phyloP scores from a whole-genome alignment of 2,888 invertebrate genomes.

The Allophyes oxyacanthae region DNA sequence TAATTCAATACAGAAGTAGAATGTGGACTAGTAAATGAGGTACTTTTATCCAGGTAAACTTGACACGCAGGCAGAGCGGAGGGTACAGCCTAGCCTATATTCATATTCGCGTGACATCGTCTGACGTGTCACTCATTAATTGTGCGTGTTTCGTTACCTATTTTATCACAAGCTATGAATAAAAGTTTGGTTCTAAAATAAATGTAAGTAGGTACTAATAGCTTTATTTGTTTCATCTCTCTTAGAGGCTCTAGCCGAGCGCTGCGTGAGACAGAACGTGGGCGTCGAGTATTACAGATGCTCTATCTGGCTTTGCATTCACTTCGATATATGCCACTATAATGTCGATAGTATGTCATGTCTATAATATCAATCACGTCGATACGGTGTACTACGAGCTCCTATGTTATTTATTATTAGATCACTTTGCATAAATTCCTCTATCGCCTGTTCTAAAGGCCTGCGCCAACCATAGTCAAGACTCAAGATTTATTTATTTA shows the following conservation, averaged over 20 bases:
- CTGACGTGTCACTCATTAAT: slow-evolving; percentile 46
- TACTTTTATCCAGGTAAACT: too few species aligned
- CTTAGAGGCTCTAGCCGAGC: slow-evolving; percentile 35
- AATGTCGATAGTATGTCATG: not conserved
- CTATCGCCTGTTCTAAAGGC: too few species aligned
- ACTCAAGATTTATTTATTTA: too few species aligned
- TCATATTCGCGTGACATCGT: slow-evolving; percentile 28
- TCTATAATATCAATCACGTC: slow-evolving; percentile 1
- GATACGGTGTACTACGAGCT: not conserved
- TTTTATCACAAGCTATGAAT: slow-evolving; percentile 23
- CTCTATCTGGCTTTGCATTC: slow-evolving; percentile 22
- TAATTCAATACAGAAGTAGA: too few species aligned
- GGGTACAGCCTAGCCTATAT: too few species aligned
- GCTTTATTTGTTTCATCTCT: slow-evolving; percentile 41
- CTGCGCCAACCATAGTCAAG: too few species aligned
- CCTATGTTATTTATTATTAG: not conserved
- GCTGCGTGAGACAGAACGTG: slow-evolving; percentile 26
- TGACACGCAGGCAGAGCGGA: too few species aligned
- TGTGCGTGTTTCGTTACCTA: slow-evolving; percentile 32
- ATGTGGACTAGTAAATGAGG: too few species aligned
- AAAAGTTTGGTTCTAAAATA: slow-evolving; percentile 37
- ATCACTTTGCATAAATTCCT: not conserved
- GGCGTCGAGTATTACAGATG: slow-evolving; percentile 14
- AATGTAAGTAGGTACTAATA: slow-evolving; percentile 34
- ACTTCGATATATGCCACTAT: not conserved